Base-by-base conservation (phyloP, 1,140 invertebrate genomes). In the Brachionus rubens region DNA sequence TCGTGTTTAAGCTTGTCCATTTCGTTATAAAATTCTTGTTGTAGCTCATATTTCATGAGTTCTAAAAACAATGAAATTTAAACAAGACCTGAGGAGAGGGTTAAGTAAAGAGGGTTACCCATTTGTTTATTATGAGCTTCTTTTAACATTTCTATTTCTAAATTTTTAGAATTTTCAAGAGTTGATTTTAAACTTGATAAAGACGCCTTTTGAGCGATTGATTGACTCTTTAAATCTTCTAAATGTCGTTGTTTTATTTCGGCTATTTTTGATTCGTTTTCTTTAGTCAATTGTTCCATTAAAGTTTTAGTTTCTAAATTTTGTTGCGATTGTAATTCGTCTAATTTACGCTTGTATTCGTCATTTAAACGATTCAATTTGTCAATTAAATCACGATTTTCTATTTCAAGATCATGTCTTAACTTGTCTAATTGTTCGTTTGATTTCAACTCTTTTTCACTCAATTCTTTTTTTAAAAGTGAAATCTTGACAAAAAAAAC, bases 191-290 rank as follows among this genome's bases (percentile, higher is more conserved):
- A 16, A 10, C 67, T 56, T 7, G 82, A 79, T 26, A 83, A 5
- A 24, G 81, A 78, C 6, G 79, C 79, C 46, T 78, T 79, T 77
- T 84, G 82, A 12, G 82, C 82, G n/a, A 80, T 76, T 76, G 82
- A 77, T 67, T 80, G 81, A 3, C 78, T 79, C 77, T 81, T 78
- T 77, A 84, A 79, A 48, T 83, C 82, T 50, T 82, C 80, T 28
- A 80, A 76, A 77, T 84, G 82, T 14, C 77, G 77, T 6, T 62
- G 36, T 28, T 78, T 80, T 36, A 84, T 36, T 50, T 76, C 68
- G 10, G 76, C 54, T 62, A 81, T 79, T 21, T 72, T 72, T 30
- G 33, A 43, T 40, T 72, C 68, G 46, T 72, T 50, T 52, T 72
- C 43, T 30, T 54, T 48, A 4, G 6, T 36, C 5, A 72, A 54